Evolutionary conservation across 2,797 vertebrate genomes (phyloP).

Genomic region (Poeciliopsis infans): DNA sequence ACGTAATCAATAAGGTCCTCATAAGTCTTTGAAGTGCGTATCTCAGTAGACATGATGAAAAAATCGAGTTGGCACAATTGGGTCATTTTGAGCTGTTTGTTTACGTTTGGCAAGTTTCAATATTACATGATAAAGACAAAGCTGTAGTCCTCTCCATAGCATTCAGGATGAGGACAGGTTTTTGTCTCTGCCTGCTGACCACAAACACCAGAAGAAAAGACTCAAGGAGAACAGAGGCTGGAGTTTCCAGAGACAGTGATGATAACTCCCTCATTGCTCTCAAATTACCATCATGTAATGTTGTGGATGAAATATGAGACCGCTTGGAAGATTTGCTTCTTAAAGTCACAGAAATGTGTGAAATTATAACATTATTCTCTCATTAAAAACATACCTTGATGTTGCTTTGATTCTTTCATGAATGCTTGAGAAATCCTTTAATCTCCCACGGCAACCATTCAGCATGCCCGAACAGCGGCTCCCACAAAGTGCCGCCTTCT

Average conservation of each 20-base stretch:
- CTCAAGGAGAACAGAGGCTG: conserved; percentile 45
- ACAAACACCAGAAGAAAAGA: conserved; percentile 25
- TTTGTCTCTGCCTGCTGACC: conserved; percentile 28
- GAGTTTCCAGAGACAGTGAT: conserved; percentile 42
- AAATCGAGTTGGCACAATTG: neutral
- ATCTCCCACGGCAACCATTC: too few relatives aligned
- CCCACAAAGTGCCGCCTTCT: too few relatives aligned
- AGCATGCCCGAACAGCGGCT: too few relatives aligned
- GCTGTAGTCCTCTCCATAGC: conserved; percentile 38
- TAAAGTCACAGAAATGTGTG: neutral
- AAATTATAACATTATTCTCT: too few relatives aligned
- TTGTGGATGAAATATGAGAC: conserved; percentile 44
- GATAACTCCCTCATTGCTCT: conserved; percentile 34
- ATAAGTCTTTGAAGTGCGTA: conserved; percentile 14
- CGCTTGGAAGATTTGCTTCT: conserved; percentile 38
- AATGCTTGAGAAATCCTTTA: too few relatives aligned
- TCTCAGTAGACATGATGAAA: conserved; percentile 45
- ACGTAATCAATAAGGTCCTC: conserved; percentile 15
- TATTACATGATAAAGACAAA: conserved; percentile 63
- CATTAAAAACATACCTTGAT: too few relatives aligned
- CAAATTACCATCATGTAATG: conserved; percentile 46
- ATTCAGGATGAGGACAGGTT: conserved; percentile 37
- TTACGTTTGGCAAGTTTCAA: conserved; percentile 35
- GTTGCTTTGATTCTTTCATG: too few relatives aligned
- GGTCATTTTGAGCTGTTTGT: conserved; percentile 43